Evolutionary conservation across 1,140 invertebrate genomes (phyloP), one percentile per base, ranked within the genome.

Genomic region (Gonioctena quinquepunctata): DNA sequence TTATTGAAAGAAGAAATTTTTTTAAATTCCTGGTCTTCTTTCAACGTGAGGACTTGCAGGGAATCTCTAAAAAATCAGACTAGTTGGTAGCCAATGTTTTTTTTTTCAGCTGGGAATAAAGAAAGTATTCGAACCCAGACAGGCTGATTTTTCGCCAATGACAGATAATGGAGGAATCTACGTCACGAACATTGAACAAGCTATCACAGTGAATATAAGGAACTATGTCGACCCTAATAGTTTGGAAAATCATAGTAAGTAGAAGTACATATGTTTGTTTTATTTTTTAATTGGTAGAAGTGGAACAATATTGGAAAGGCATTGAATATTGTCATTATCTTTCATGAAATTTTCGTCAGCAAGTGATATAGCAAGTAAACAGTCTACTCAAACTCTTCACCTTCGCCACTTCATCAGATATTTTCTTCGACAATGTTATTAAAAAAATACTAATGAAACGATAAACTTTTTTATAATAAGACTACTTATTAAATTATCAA

Each of bases 111-210:
- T 93, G 54, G 91, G 92, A 13, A 89, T 93, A 60, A 84, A 84
- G 56, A 89, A 91, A 76, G 89, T 93, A 19, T 94, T 94, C 76
- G 91, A 94, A 77, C 92, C 92, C 1, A 86, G 89, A 66, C 87
- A 89, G 59, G 88, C 90, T 1, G 91, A 94, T 81, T 90, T 94
- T 74, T 88, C 88, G 6, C 88, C 87, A 22, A 93, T 94, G 92
- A 93, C 92, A 21, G 82, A 86, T 4, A 90, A 92, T 69, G 81
- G 87, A 8, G 88, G 90, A 22, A 87, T 94, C 28, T 94, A 92
- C 76, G 92, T 92, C 8, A 89, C 91, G 64, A 92, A 92, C 78
- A 89, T 94, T 69, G 92, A 94, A 81, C 92, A 94, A 83, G 90
- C 90, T 19, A 91, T 94, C 57, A 91, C 91, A 18, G 90, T 94